A percentile compares a stretch with the other conserved stretches of the same genome.
phyloP scores from a whole-genome alignment of 2,113 vertebrate genomes.

The Ammospiza nelsoni region DNA sequence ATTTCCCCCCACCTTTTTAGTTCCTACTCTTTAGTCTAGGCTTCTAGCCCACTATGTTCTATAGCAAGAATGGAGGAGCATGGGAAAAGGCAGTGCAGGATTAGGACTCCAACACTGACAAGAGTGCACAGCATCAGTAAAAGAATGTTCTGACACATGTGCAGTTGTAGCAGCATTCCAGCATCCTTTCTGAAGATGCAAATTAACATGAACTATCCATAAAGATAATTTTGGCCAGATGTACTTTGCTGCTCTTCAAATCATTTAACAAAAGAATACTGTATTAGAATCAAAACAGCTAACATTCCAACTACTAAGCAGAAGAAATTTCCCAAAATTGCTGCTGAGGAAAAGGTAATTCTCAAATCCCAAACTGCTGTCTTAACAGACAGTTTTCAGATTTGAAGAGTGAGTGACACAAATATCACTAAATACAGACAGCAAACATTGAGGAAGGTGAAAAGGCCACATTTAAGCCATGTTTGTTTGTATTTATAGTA shows the following conservation, averaged over 20 bases:
- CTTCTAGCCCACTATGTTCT: not conserved
- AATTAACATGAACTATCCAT: not conserved
- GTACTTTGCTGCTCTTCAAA: not conserved
- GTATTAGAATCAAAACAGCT: not conserved
- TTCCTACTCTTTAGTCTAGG: not conserved
- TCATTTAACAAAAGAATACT: not conserved
- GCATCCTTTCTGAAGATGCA: not conserved
- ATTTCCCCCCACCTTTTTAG: not conserved
- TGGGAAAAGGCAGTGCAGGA: not conserved
- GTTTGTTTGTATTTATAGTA: not conserved
- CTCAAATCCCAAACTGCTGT: not conserved
- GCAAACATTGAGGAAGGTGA: not conserved
- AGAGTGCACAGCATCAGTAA: not conserved
- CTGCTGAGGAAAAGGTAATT: not conserved
- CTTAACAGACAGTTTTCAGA: not conserved
- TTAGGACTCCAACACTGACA: accelerated
- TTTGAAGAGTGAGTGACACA: not conserved
- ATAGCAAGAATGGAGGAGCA: not conserved
- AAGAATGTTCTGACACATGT: not conserved
- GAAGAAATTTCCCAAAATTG: not conserved
- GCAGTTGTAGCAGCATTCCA: not conserved
- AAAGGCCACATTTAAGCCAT: not conserved
- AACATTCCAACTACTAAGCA: not conserved
- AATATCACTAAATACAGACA: not conserved
- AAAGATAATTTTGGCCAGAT: not conserved